Percentiles rank a stretch among this genome's conserved stretches.
These are phyloP conservation scores for Schrankia costaestrigalis DNA, from an alignment of 2,888 invertebrate species.

Conservation along the genomic window DNA sequence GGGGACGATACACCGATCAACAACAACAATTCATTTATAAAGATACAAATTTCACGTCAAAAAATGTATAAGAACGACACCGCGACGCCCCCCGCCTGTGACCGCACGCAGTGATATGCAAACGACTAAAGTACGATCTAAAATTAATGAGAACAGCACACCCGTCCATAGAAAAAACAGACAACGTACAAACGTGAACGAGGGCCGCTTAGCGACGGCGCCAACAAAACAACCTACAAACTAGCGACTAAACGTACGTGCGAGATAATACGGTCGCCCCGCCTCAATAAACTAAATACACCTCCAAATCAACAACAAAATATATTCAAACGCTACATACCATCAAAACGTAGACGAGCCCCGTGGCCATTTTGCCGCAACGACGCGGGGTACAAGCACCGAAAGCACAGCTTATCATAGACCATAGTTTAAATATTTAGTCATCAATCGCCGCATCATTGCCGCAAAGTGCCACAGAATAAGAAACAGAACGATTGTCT, in stretches of 20 bases:
- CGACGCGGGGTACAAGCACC: constrained; percentile 12
- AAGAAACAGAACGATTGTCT: constrained; percentile 41
- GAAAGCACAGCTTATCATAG: too few species aligned
- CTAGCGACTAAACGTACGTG: constrained; percentile 49
- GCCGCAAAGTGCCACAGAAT: constrained; percentile 15
- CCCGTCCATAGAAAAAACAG: constrained; percentile 41
- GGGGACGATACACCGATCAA: constrained; percentile 52
- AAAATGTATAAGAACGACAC: constrained; percentile 50
- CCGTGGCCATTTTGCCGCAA: constrained; percentile 11
- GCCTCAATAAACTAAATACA: constrained; percentile 48
- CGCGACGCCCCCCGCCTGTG: constrained; percentile 46
- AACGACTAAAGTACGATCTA: constrained; percentile 65
- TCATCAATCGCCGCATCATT: constrained; percentile 14
- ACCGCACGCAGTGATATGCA: constrained; percentile 68
- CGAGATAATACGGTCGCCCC: constrained; percentile 48
- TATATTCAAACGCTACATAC: constrained; percentile 47
- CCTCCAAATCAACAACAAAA: constrained; percentile 58
- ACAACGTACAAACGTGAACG: constrained; percentile 47
- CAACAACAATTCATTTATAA: constrained; percentile 62
- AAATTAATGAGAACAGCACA: constrained; percentile 43
- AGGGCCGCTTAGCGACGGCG: constrained; percentile 40
- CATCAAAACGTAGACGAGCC: constrained; percentile 30
- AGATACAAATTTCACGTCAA: constrained; percentile 61
- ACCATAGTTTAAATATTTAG: not conserved
- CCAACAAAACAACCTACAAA: constrained; percentile 62